Evolutionary conservation across 1,140 invertebrate species (phyloP), one percentile per base, ranked within the genome.

Genomic region (Propsilocerus akamusi): DNA sequence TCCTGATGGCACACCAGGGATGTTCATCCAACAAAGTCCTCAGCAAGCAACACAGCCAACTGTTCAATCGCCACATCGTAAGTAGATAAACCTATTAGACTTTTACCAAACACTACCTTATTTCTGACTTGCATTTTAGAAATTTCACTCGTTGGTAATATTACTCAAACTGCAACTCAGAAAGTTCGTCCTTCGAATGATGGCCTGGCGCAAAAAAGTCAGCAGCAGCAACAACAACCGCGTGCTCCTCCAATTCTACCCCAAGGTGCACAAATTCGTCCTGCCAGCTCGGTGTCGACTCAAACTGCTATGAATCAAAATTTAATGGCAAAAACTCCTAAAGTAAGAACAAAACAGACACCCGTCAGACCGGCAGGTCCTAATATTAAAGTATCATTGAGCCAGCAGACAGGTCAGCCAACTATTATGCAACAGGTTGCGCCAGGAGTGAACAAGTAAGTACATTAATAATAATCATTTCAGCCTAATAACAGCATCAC

Each of bases 11-110:
- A 68, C 71, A 4, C 57, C 57, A 25, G 68, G 72, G 47, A 89
- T 92, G 81, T 88, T 86, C 56, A 88, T 92, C 55, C 86, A 88
- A 59, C 86, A 88, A 60, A 83, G 80, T 59, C 79, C 83, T 53
- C 72, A 72, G 0, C 62, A 74, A 17, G 65, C 68, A 53, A 53
- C 66, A 46, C 64, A 64, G 47, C 58, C 59, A 49, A 59, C 64
- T 11, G 48, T 55, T 14, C 54, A 55, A 52, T 52, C 53, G 10
- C 54, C 50, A n/a, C 55, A 55, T 53, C 62, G 64, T 63, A 59
- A 61, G 61, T 57, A 22, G 1, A 14, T 26, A 17, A 23, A 34
- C n/a, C 14, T 14, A n/a, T 30, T 10, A 30, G 14, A 30, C 11
- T 30, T 30, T 30, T 30, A 3, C 28, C 14, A n/a, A 3, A 6